These are phyloP conservation scores for Limanda limanda DNA, from an alignment of 2,113 vertebrate genomes.

Conservation along the genomic window DNA sequence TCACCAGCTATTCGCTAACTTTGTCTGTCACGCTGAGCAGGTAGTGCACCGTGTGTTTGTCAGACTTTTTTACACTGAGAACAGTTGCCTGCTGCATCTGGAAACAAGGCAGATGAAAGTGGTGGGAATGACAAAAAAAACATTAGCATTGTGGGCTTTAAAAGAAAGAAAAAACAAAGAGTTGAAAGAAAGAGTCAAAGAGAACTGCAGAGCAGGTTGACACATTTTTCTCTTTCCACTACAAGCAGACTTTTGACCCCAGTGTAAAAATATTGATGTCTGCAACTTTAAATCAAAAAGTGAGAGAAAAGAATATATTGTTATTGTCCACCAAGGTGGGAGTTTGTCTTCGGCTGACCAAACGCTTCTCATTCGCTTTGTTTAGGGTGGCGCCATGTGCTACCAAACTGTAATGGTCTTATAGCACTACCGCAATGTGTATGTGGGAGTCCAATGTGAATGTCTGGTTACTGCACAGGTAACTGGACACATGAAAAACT, in stretches of 20 bases:
- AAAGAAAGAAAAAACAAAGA: neutral
- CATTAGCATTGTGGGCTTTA: neutral
- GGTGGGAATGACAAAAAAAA: neutral
- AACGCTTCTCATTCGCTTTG: no score
- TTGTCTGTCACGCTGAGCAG: neutral
- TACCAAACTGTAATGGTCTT: no score
- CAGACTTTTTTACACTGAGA: neutral
- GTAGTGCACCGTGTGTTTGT: neutral
- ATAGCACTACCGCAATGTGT: no score
- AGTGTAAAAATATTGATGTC: neutral
- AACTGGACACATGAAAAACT: no score
- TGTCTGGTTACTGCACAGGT: no score
- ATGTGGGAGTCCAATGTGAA: no score
- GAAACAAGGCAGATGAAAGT: neutral
- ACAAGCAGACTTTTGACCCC: neutral
- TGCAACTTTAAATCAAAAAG: neutral
- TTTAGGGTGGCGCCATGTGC: no score
- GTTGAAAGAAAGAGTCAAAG: neutral
- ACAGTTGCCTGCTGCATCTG: constrained; percentile 5
- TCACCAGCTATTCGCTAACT: neutral
- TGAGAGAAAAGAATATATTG: no score
- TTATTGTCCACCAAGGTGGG: no score
- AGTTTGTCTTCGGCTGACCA: no score
- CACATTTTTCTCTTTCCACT: neutral
- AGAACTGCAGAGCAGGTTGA: neutral